Conservation (phyloP, 2,888 invertebrate genomes). For the Gasteruption jaculator region DNA sequence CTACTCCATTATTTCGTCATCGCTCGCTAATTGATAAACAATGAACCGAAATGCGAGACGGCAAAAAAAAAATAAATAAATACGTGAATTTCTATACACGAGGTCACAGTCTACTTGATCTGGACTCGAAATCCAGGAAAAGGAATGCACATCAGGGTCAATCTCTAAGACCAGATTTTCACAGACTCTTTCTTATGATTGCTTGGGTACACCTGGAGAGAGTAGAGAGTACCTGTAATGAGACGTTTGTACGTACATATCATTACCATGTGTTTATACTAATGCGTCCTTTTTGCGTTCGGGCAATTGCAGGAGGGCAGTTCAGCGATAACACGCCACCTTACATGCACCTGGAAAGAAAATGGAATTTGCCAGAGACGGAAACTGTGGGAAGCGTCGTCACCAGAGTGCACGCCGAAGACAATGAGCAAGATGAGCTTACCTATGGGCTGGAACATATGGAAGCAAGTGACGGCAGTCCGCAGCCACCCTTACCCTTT, state of each 20-base stretch:
- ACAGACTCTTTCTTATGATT: slow-evolving; percentile 31
- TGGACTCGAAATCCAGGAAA: slow-evolving; percentile 44
- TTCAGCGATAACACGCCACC: slow-evolving; percentile 63
- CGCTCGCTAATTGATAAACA: too few relatives aligned
- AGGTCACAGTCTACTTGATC: slow-evolving; percentile 47
- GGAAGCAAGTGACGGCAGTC: slow-evolving; percentile 41
- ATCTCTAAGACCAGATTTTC: slow-evolving; percentile 33
- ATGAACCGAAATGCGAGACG: too few relatives aligned
- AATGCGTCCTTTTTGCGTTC: too few relatives aligned
- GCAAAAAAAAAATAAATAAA: too few relatives aligned
- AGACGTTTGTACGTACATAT: too few relatives aligned
- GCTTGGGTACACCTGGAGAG: slow-evolving; percentile 24
- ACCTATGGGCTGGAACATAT: slow-evolving; percentile 67
- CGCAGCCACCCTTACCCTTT: slow-evolving; percentile 63
- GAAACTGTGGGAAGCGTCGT: slow-evolving; percentile 71
- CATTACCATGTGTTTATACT: too few relatives aligned
- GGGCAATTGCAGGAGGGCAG: slow-evolving; percentile 55
- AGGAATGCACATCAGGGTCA: slow-evolving; percentile 47
- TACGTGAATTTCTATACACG: slow-evolving; percentile 1
- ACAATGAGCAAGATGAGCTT: slow-evolving; percentile 61
- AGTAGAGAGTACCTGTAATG: slow-evolving; percentile 28
- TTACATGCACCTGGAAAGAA: slow-evolving; percentile 65
- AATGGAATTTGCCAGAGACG: slow-evolving; percentile 71
- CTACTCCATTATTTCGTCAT: too few relatives aligned
- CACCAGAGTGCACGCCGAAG: slow-evolving; percentile 65